A percentile compares a stretch with the other conserved stretches of the same genome.
These are phyloP conservation scores for Aphelinus certus DNA, from an alignment of 1,140 invertebrate genomes.

Conservation along the genomic window DNA sequence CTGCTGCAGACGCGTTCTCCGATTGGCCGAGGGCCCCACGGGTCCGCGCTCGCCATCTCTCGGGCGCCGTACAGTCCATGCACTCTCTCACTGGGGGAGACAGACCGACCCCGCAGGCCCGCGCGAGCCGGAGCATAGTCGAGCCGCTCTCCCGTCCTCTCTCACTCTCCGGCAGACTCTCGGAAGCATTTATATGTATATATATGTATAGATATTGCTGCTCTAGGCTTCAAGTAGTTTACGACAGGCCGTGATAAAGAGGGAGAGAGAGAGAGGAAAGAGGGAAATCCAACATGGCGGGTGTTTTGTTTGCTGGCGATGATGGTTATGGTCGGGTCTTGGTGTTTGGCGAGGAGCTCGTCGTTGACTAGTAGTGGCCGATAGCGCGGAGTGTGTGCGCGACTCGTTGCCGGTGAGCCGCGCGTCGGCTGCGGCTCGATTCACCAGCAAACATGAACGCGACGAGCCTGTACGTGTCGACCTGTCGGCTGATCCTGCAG, in stretches of 20 bases:
- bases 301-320: conserved; percentile 59
- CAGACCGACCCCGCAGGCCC: too few species aligned
- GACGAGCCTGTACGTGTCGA: conserved; percentile 84
- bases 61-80: too few species aligned
- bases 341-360: conserved; percentile 19
- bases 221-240: too few species aligned
- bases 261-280: conserved; percentile 11
- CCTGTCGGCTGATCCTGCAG: conserved; percentile 81
- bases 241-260: too few species aligned
- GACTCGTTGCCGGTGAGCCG: neutral
- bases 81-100: too few species aligned
- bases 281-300: conserved; percentile 53
- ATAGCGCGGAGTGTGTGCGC: neutral
- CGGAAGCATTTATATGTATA: neutral
- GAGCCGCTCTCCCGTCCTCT: neutral
- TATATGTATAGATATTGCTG: too few species aligned
- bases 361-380: neutral
- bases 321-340: conserved; percentile 49
- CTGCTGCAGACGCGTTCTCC: conserved; percentile 3
- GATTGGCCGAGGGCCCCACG: conserved; percentile 8
- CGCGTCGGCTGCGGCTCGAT: too few species aligned
- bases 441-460: conserved; percentile 74
- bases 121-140: too few species aligned
- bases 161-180: neutral
- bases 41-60: neutral